A percentile compares a stretch with the other conserved stretches of the same genome.
Evolutionary conservation across 2,888 invertebrate species (phyloP).

Genomic region (Orgyia antiqua): DNA sequence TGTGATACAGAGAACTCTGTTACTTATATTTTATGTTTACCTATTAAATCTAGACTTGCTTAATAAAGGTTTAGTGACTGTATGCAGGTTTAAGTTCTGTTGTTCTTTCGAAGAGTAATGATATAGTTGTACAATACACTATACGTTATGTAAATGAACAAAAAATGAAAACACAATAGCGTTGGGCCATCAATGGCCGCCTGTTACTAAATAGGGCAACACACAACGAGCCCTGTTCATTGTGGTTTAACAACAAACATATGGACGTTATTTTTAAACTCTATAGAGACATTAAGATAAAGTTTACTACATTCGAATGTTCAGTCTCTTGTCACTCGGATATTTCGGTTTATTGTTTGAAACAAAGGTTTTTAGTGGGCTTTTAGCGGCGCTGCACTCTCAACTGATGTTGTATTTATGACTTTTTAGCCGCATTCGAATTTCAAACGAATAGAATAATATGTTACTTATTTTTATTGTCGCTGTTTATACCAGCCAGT

Average conservation of each 20-base stretch:
- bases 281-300: slow-evolving; percentile 69
- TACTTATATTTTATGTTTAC: too few relatives aligned
- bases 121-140: too few relatives aligned
- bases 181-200: slow-evolving; percentile 17
- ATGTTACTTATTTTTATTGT: slow-evolving; percentile 12
- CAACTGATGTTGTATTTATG: slow-evolving; percentile 50
- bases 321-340: slow-evolving; percentile 32
- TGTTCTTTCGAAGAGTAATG: too few relatives aligned
- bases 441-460: slow-evolving; percentile 19
- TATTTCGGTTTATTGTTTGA: slow-evolving; percentile 65
- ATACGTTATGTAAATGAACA: too few relatives aligned
- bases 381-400: slow-evolving; percentile 47
- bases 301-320: slow-evolving; percentile 53
- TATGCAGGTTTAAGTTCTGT: too few relatives aligned
- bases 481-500: slow-evolving; percentile 11
- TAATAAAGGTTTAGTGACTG: too few relatives aligned
- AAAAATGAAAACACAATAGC: not conserved
- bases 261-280: slow-evolving; percentile 62
- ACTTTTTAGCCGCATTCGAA: slow-evolving; percentile 40
- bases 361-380: slow-evolving; percentile 67
- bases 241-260: slow-evolving; percentile 36
- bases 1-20: too few relatives aligned
- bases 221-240: slow-evolving; percentile 24
- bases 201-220: slow-evolving; percentile 19
- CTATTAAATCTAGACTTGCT: too few relatives aligned